Percentiles rank a stretch among this genome's conserved stretches.
phyloP scores from a whole-genome alignment of 2,888 invertebrate species.

The Laspeyria flexula region DNA sequence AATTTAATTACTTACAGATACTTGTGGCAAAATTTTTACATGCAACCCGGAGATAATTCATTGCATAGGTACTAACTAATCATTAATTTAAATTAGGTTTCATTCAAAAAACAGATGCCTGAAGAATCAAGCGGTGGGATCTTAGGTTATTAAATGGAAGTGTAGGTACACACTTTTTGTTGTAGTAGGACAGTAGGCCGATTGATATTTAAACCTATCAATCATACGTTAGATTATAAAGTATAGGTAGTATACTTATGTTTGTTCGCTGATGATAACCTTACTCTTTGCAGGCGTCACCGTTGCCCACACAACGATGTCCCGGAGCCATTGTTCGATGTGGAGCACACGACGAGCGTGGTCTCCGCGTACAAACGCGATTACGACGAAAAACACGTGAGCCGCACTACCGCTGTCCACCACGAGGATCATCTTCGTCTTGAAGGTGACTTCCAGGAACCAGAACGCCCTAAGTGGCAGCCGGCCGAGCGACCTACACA shows the following conservation, averaged over 20 bases:
- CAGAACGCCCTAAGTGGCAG: constrained; percentile 78
- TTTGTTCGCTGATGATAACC: neutral
- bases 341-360: constrained; percentile 83
- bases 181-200: too few relatives aligned
- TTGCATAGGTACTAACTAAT: too few relatives aligned
- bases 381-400: constrained; percentile 88
- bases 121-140: too few relatives aligned
- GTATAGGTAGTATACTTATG: neutral
- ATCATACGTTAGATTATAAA: too few relatives aligned
- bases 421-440: constrained; percentile 90
- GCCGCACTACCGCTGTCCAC: constrained; percentile 85
- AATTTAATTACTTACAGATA: too few relatives aligned
- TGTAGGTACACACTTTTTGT: too few relatives aligned
- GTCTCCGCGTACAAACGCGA: constrained; percentile 88
- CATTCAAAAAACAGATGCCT: too few relatives aligned
- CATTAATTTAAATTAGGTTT: too few relatives aligned
- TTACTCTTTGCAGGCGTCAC: constrained; percentile 88
- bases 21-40: too few relatives aligned
- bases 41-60: too few relatives aligned
- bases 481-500: constrained; percentile 87
- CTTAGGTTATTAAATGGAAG: too few relatives aligned
- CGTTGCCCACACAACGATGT: constrained; percentile 92
- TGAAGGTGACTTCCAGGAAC: constrained; percentile 89
- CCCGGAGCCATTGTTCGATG: constrained; percentile 86
- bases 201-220: too few relatives aligned